These are phyloP conservation scores for Lasioglossum calceatum DNA, from an alignment of 2,888 invertebrate genomes.

Conservation along the genomic window DNA sequence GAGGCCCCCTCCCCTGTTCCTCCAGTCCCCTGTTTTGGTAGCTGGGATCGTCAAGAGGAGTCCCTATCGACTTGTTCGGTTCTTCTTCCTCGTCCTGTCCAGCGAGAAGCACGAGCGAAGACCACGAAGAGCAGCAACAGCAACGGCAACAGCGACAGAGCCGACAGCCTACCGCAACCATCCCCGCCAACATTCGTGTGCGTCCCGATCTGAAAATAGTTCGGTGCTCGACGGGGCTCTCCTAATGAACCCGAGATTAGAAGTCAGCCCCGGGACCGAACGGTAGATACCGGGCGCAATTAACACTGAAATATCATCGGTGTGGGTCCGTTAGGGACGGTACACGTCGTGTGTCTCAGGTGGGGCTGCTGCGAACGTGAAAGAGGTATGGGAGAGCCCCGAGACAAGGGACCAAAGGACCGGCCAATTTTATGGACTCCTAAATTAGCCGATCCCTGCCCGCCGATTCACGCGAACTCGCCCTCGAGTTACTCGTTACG, in stretches of 20 bases:
- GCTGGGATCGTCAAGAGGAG: slow-evolving; percentile 15
- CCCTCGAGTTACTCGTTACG: slow-evolving; percentile 53
- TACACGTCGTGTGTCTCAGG: slow-evolving; percentile 65
- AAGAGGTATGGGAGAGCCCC: slow-evolving; percentile 63
- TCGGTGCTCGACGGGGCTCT: slow-evolving; percentile 69
- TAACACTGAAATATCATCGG: slow-evolving; percentile 83
- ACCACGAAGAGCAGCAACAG: slow-evolving; percentile 8
- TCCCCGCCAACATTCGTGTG: slow-evolving; percentile 51
- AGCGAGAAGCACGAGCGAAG: slow-evolving; percentile 12
- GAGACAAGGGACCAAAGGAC: slow-evolving; percentile 73
- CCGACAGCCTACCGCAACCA: not conserved
- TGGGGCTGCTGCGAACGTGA: slow-evolving; percentile 60
- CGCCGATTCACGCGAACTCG: slow-evolving; percentile 58
- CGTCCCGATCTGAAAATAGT: slow-evolving; percentile 75
- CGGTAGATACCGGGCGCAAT: slow-evolving; percentile 81
- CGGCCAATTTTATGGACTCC: slow-evolving; percentile 75
- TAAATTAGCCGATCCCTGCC: slow-evolving; percentile 70
- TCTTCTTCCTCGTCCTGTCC: slow-evolving; percentile 32
- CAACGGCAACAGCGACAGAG: not conserved
- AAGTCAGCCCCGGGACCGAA: slow-evolving; percentile 73
- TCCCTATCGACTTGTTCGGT: slow-evolving; percentile 43
- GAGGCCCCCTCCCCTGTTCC: not conserved
- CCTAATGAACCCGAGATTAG: slow-evolving; percentile 83
- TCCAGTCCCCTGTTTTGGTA: slow-evolving; percentile 20
- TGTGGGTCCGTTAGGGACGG: slow-evolving; percentile 74